Percentiles rank a stretch among this genome's conserved stretches.
These are phyloP conservation scores for Nothobranchius kuhntae DNA, from an alignment of 2,113 vertebrate genomes.

Conservation along the genomic window DNA sequence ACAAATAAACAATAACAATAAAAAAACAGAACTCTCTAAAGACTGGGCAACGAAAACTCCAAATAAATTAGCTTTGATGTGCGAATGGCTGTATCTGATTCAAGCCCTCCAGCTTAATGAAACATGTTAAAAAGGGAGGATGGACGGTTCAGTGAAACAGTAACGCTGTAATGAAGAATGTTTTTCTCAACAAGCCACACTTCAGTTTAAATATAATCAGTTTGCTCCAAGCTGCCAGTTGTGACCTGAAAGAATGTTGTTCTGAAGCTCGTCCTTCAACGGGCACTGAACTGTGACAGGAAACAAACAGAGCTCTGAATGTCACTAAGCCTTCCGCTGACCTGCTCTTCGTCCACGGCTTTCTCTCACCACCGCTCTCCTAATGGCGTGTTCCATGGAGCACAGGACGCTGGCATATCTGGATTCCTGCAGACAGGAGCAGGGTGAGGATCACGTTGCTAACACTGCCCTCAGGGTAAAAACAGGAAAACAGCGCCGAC, in stretches of 20 bases:
- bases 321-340: conserved; percentile 30
- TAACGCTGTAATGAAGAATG: conserved; percentile 15
- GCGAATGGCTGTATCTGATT: too few species aligned
- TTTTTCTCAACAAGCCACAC: conserved; percentile 44
- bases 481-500: conserved; percentile 35
- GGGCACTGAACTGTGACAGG: conserved; percentile 32
- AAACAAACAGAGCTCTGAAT: conserved; percentile 25
- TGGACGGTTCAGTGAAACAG: conserved; percentile 20
- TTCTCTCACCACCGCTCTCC: conserved; percentile 16
- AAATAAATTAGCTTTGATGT: too few species aligned
- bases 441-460: conserved; percentile 43
- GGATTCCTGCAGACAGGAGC: conserved; percentile 28
- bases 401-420: conserved; percentile 20
- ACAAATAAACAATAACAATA: too few species aligned
- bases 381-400: conserved; percentile 13
- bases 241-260: conserved; percentile 9
- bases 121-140: neutral
- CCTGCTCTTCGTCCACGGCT: conserved; percentile 35
- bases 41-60: too few species aligned
- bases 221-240: conserved; percentile 40
- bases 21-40: too few species aligned
- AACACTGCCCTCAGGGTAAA: conserved; percentile 26
- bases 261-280: conserved; percentile 32
- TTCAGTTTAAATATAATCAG: conserved; percentile 17
- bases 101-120: too few species aligned